Base-by-base conservation (phyloP, 2,888 invertebrate species). In the Adelognathus sp. region DNA sequence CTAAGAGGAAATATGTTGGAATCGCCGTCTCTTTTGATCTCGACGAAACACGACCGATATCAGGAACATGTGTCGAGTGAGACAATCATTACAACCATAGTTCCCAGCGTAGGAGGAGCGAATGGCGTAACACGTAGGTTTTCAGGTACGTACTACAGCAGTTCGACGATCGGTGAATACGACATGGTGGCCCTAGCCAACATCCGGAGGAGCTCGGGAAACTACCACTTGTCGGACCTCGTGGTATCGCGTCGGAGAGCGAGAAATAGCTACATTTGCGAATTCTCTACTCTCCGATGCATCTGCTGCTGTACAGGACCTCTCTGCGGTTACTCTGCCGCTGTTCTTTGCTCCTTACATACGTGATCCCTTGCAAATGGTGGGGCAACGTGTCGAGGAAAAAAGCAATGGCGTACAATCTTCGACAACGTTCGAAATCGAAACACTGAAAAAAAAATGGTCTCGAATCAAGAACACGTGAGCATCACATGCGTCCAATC, bases 161-260 rank as follows among this genome's bases (percentile, higher is more conserved):
- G 54, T 36, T 71, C 50, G 33, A 21, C 29, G 63, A 50, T 50
- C 66, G 46, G 67, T 69, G 69, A 63, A 69, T n/a, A 71, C 75
- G 50, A 63, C 50, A 63, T 63, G 41, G 18, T 31, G 56, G 69
- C 71, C 60, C 71, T 75, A 71, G 56, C 71, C 64, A 36, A 63
- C 41, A 67, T 56, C 61, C 75, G 75, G 72, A 79, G 71, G 75
- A 79, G 67, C 75, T 79, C 67, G 75, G 79, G 76, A 79, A 79
- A 79, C 76, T 79, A 76, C 79, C 79, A 79, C 71, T 79, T 76
- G 75, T 72, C 56, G 79, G 75, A 79, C 79, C 75, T 72, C 75
- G 71, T 79, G 72, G 67, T 63, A 63, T 79, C 75, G 75, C 79
- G 79, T 74, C 56, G 67, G 41, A 76, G 75, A 79, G 63, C 79